Percentiles rank a stretch among this genome's conserved stretches.
Conservation (phyloP, 2,888 invertebrate species). For the Microdon myrmicae region DNA sequence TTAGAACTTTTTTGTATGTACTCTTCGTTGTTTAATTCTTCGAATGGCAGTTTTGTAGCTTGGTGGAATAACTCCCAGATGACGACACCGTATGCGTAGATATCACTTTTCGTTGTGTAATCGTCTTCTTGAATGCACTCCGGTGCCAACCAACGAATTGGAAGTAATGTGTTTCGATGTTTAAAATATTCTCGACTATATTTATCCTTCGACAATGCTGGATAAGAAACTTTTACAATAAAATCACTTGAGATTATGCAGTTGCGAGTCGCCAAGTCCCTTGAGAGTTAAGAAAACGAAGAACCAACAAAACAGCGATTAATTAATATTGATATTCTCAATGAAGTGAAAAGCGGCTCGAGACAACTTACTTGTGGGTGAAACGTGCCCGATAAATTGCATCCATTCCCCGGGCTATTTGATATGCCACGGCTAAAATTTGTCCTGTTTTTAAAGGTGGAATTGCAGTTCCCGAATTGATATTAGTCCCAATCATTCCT, state of each 20-base stretch:
- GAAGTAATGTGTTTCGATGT: conserved; percentile 84
- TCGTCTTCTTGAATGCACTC: conserved; percentile 92
- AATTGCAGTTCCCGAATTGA: conserved; percentile 56
- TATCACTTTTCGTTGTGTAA: conserved; percentile 91
- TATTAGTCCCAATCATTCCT: conserved; percentile 25
- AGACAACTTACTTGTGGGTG: conserved; percentile 76
- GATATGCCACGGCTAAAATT: conserved; percentile 75
- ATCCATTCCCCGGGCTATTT: conserved; percentile 85
- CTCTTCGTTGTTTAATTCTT: conserved; percentile 64
- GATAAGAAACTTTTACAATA: conserved; percentile 82
- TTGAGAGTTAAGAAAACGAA: conserved; percentile 57
- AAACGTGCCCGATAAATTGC: conserved; percentile 78
- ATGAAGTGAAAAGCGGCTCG: conserved; percentile 4
- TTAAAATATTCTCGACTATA: conserved; percentile 91
- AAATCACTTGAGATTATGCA: conserved; percentile 86
- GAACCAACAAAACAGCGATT: conserved; percentile 13
- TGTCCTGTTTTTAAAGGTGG: conserved; percentile 77
- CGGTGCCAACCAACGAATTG: conserved; percentile 88
- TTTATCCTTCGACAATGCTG: conserved; percentile 83
- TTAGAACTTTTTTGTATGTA: conserved; percentile 61
- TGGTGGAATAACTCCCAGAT: conserved; percentile 90
- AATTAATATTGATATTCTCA: conserved; percentile 25
- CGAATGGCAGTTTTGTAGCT: conserved; percentile 80
- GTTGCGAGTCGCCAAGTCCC: conserved; percentile 91
- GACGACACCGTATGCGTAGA: conserved; percentile 89